Base-by-base conservation (phyloP, 2,113 vertebrate genomes). In the Chlamydotis undulata region DNA sequence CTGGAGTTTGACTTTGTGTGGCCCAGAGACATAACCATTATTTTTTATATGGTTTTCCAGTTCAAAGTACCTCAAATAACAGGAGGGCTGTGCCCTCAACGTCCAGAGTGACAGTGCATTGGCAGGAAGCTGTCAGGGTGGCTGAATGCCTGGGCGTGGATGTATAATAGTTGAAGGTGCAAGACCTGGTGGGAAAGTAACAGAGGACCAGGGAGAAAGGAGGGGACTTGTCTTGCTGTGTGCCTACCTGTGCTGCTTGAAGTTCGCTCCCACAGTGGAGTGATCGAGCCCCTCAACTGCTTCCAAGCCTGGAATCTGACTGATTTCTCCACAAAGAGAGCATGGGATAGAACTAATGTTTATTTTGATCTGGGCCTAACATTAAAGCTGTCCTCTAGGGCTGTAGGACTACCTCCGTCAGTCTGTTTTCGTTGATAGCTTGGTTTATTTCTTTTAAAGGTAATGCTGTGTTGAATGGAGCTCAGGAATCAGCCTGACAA, bases 231-330 rank as follows among this genome's bases (percentile, higher is more conserved):
- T 5, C 39, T 71, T 73, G 35, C 60, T 57, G 4, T 6, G 2
- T 43, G 9, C 41, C 61, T 37, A 8, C 16, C 11, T 59, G 31
- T 78, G 61, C 52, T 87, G 10, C 70, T 55, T 71, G 65, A 63
- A 47, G 7, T 45, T 86, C 0, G 0, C 4, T 71, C 19, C 12
- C 11, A 21, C 50, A 19, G 26, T 55, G 56, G 19, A 63, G 43
- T 33, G 31, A 39, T 37, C 1, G 3, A 80, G 17, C 24, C n/a
- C 11, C 21, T 83, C 33, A 77, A 11, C 26, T 68, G 12, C 59
- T 76, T 53, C n/a, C 63, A 69, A 45, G 41, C 14, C 14, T 74
- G n/a, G 1, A 5, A 2, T 84, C 47, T 65, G 37, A 49, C 33
- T 39, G n/a, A 70, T 80, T 86, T 80, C 15, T 73, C 13, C 21